Conservation (phyloP, 2,888 invertebrate species). For the Molorchus minor region DNA sequence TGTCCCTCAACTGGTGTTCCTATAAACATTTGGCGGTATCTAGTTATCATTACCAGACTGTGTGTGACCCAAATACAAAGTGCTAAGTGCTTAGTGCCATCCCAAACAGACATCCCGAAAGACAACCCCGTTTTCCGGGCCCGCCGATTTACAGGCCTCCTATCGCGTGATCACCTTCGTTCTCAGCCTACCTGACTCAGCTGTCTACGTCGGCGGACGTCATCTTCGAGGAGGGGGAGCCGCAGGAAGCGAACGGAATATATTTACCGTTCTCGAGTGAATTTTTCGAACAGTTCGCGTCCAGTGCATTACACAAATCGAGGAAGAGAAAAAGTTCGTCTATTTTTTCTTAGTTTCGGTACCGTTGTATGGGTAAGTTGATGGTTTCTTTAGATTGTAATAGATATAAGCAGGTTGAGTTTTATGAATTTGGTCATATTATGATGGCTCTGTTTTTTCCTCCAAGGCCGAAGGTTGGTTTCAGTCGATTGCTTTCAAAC, state of each 20-base stretch:
- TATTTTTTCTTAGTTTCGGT: conserved; percentile 51
- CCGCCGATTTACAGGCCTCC: not conserved
- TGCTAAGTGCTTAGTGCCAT: conserved; percentile 30
- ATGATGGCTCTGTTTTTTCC: too few species aligned
- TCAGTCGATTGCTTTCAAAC: too few species aligned
- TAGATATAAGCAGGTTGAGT: not conserved
- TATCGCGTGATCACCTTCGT: not conserved
- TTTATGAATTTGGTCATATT: too few species aligned
- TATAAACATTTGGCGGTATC: conserved; percentile 55
- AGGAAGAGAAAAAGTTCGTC: conserved; percentile 25
- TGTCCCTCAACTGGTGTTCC: conserved; percentile 52
- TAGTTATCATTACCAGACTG: conserved; percentile 56
- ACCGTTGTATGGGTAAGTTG: conserved; percentile 68
- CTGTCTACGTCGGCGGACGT: conserved; percentile 14
- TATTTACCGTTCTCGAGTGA: conserved; percentile 31
- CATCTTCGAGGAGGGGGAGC: conserved; percentile 29
- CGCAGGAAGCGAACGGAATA: conserved; percentile 27
- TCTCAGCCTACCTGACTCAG: conserved; percentile 12
- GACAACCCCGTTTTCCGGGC: not conserved
- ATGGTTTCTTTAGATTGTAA: conserved; percentile 25
- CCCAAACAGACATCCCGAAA: not conserved
- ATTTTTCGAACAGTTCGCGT: conserved; percentile 36
- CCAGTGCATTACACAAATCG: conserved; percentile 14
- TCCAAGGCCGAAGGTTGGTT: too few species aligned
- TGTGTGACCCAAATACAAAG: conserved; percentile 41